phyloP scores from a whole-genome alignment of 2,797 vertebrate genomes.

The Anguilla pacifica region DNA sequence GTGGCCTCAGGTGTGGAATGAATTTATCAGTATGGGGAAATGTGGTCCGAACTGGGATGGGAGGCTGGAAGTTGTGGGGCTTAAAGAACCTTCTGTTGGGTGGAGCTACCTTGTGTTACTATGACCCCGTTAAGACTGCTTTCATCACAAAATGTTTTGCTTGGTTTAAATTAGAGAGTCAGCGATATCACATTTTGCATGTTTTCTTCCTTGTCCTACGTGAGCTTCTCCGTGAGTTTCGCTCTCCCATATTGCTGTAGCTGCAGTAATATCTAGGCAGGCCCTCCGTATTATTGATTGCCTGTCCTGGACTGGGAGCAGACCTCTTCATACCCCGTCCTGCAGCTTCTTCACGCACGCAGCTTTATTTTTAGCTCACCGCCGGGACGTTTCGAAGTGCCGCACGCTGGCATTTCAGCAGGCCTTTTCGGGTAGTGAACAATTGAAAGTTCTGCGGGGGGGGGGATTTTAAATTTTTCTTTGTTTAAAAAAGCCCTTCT shows the following conservation, averaged over 20 bases:
- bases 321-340: background rate
- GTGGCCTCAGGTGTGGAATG: constrained; percentile 13
- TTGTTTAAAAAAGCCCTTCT: background rate
- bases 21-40: constrained; percentile 1
- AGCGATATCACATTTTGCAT: background rate
- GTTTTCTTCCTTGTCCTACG: background rate
- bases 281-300: constrained; percentile 45
- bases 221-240: background rate
- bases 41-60: background rate
- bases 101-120: background rate
- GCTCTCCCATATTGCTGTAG: background rate
- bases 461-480: background rate
- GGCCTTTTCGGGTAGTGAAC: background rate
- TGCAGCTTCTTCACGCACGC: background rate
- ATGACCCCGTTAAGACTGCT: background rate
- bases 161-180: background rate
- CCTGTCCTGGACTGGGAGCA: constrained; percentile 4
- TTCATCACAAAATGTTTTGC: background rate
- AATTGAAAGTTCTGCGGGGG: background rate
- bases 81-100: background rate
- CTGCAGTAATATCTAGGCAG: constrained; percentile 23
- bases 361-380: constrained; percentile 12
- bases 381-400: background rate
- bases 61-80: background rate
- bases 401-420: constrained; percentile 4